Evolutionary conservation across 64 coral and sea anemone species (phyloP).

Genomic region (Orbicella faveolata): DNA sequence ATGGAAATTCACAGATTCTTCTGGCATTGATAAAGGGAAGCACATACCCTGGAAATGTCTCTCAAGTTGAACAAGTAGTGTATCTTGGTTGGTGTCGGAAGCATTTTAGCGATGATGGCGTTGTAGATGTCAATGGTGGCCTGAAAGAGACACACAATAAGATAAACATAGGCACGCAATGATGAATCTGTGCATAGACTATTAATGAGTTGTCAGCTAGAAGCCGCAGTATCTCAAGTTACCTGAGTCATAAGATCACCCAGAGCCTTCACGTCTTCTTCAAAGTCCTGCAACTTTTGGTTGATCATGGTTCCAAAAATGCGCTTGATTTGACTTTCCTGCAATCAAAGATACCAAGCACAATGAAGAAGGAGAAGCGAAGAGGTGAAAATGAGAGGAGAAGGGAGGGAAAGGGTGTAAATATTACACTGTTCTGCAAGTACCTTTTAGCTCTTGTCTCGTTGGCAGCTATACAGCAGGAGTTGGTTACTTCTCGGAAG

Average conservation of each 20-base stretch:
- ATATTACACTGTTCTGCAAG: no score
- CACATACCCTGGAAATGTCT: constrained; percentile 95
- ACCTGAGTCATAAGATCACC: constrained; percentile 99
- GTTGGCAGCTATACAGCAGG: no score
- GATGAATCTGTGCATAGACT: no score
- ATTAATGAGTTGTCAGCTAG: neutral
- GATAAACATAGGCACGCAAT: no score
- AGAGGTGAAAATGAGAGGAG: neutral
- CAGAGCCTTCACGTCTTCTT: constrained; percentile 96
- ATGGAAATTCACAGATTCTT: no score
- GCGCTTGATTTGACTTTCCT: constrained; percentile 99
- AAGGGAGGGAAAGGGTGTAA: no score
- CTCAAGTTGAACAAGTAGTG: constrained; percentile 97
- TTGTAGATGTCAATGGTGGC: constrained; percentile 98
- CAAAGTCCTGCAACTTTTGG: constrained; percentile 98
- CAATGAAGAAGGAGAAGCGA: neutral
- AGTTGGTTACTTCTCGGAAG: no score
- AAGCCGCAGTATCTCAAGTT: neutral
- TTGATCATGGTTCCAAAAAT: constrained; percentile 99
- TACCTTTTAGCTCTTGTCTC: no score
- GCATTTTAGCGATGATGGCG: constrained; percentile 89
- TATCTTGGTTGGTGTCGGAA: constrained; percentile 98
- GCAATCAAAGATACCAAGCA: neutral
- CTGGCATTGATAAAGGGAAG: neutral
- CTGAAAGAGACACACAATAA: constrained; percentile 37